phyloP scores from a whole-genome alignment of 2,113 vertebrate genomes.

The Dinomys branickii region DNA sequence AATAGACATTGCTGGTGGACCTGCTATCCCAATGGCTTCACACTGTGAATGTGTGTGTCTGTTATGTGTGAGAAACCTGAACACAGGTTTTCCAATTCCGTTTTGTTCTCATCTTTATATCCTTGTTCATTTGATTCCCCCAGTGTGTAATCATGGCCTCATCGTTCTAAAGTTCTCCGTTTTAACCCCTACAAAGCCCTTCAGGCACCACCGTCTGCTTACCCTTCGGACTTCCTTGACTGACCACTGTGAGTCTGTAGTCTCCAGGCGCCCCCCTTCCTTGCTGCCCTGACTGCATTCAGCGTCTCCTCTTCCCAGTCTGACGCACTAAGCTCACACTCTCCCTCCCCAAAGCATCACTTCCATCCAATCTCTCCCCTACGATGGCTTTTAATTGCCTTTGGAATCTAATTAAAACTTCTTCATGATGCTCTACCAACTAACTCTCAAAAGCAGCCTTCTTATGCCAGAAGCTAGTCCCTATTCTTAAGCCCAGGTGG shows the following conservation, averaged over 20 bases:
- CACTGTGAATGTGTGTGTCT: not conserved
- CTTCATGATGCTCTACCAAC: constrained; percentile 57
- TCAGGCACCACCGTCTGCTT: not conserved
- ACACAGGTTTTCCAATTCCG: not conserved
- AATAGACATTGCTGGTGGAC: not conserved
- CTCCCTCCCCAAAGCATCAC: not conserved
- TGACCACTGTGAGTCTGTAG: not conserved
- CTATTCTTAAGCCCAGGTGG: not conserved
- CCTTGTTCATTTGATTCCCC: not conserved
- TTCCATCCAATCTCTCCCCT: not conserved
- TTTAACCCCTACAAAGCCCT: not conserved
- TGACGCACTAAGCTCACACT: not conserved
- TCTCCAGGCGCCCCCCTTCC: not conserved
- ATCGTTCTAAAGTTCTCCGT: not conserved
- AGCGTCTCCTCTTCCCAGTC: not conserved
- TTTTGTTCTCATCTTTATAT: not conserved
- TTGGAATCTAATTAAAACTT: constrained; percentile 74
- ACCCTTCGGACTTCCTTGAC: not conserved
- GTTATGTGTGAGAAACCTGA: not conserved
- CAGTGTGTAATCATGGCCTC: not conserved
- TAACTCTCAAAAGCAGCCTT: not conserved
- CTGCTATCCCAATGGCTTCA: not conserved
- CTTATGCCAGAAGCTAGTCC: not conserved
- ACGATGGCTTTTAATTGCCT: constrained; percentile 60
- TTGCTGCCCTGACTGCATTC: not conserved